Evolutionary conservation across 2,113 vertebrate genomes (phyloP).

Genomic region (Silurus meridionalis): DNA sequence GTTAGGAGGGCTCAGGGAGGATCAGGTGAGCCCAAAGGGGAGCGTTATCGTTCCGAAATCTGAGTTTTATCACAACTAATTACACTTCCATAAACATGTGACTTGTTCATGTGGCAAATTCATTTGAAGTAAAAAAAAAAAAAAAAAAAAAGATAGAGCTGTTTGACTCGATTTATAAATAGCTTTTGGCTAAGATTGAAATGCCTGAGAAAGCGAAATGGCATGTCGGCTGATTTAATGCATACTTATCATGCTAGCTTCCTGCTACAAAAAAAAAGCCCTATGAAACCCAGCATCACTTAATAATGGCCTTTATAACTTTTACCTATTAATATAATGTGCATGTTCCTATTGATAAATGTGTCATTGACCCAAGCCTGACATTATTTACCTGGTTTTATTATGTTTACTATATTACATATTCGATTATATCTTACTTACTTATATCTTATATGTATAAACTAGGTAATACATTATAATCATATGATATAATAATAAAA

Average conservation of each 20-base stretch:
- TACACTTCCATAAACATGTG: conserved; percentile 26
- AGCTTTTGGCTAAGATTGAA: background rate
- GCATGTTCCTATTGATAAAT: background rate
- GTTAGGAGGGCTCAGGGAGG: conserved; percentile 41
- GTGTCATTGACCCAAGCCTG: background rate
- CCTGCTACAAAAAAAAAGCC: background rate
- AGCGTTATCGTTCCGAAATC: conserved; percentile 16
- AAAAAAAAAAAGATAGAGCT: background rate
- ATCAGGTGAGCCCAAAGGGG: conserved; percentile 28
- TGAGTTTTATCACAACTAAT: conserved; percentile 30
- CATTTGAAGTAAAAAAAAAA: conserved; percentile 4
- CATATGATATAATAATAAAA: too few relatives aligned
- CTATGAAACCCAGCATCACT: background rate
- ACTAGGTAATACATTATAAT: too few relatives aligned
- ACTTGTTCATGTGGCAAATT: conserved; percentile 8
- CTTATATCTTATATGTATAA: too few relatives aligned
- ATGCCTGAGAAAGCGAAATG: background rate
- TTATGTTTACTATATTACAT: too few relatives aligned
- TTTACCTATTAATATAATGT: background rate
- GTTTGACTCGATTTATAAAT: background rate
- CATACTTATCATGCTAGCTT: background rate
- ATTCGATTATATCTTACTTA: too few relatives aligned
- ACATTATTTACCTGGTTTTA: background rate
- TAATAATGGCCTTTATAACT: background rate
- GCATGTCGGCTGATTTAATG: background rate